Evolutionary conservation across 1,140 invertebrate species (phyloP).

Genomic region (Monomorium pharaonis): DNA sequence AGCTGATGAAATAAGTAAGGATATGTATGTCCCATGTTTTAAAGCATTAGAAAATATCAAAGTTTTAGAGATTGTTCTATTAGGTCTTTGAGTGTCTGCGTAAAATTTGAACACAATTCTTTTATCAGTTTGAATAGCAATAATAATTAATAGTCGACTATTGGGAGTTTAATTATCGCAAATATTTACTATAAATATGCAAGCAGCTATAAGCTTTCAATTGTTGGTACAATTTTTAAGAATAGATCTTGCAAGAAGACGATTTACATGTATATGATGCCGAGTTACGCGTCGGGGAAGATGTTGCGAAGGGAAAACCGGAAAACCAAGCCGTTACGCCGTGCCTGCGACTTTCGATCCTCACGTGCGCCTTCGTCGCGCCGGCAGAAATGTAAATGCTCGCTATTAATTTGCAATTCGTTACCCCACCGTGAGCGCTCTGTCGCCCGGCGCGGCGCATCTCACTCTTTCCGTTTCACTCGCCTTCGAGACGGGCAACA

Average conservation of each 20-base stretch:
- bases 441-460: not conserved
- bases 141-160: too few relatives aligned
- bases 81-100: too few relatives aligned
- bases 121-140: too few relatives aligned
- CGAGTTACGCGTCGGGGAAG: constrained; percentile 12
- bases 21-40: too few relatives aligned
- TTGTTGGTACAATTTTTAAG: not conserved
- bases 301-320: constrained; percentile 10
- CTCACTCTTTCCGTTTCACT: constrained; percentile 57
- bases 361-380: constrained; percentile 29
- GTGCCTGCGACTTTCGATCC: constrained; percentile 50
- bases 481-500: constrained; percentile 72
- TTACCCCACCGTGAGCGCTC: constrained; percentile 62
- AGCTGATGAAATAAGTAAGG: not conserved
- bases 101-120: too few relatives aligned
- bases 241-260: not conserved
- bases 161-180: too few relatives aligned
- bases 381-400: constrained; percentile 78
- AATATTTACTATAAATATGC: not conserved
- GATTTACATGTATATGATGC: constrained; percentile 52
- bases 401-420: constrained; percentile 81
- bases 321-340: constrained; percentile 31
- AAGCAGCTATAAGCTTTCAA: not conserved
- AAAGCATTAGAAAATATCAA: too few relatives aligned
- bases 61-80: too few relatives aligned